Percentiles rank a stretch among this genome's conserved stretches.
Conservation (phyloP, 2,113 vertebrate species). For the Probosciger aterrimus region DNA sequence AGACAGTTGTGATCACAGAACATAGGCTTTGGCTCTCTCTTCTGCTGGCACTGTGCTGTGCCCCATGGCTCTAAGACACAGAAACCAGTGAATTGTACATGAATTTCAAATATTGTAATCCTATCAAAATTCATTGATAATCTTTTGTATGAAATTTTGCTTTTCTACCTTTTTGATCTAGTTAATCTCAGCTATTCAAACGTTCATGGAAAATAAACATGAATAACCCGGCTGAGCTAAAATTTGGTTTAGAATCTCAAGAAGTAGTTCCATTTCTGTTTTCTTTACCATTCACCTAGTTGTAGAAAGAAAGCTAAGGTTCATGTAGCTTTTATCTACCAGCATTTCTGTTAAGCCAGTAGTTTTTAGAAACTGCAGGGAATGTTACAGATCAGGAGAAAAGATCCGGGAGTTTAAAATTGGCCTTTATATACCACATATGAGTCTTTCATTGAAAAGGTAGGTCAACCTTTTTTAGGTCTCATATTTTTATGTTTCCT, state of each 20-base stretch:
- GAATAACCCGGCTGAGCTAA: not conserved
- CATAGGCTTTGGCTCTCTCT: not conserved
- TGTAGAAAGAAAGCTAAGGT: not conserved
- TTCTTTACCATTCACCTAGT: not conserved
- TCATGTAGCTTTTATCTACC: not conserved
- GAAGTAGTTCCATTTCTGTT: not conserved
- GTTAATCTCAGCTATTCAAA: not conserved
- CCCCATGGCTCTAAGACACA: not conserved
- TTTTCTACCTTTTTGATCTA: not conserved
- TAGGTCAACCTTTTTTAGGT: not conserved
- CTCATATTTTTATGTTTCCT: not conserved
- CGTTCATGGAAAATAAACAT: constrained; percentile 30
- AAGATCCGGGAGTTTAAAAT: not conserved
- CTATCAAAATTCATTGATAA: not conserved
- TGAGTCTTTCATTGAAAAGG: not conserved
- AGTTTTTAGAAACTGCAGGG: constrained; percentile 9
- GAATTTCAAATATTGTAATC: not conserved
- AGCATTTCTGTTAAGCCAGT: not conserved
- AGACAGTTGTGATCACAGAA: not conserved
- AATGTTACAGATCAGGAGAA: not conserved
- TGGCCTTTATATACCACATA: not conserved
- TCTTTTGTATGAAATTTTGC: not conserved
- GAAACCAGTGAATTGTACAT: not conserved
- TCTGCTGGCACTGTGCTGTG: not conserved
- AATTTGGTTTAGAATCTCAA: not conserved